Evolutionary conservation across 2,888 invertebrate species (phyloP).

Genomic region (Adineta ricciae): DNA sequence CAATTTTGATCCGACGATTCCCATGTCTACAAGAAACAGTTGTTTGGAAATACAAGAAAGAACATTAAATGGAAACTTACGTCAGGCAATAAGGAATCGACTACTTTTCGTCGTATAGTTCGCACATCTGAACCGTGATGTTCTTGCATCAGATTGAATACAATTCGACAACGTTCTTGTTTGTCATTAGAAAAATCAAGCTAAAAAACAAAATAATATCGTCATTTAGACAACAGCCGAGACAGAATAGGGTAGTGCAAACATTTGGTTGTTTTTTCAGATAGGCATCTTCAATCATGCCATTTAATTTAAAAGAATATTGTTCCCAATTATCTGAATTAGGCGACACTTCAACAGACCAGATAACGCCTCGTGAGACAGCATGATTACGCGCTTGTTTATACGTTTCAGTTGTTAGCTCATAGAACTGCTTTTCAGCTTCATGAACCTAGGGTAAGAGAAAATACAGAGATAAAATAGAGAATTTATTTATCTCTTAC

Average conservation of each 20-base stretch:
- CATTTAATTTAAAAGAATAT: background rate
- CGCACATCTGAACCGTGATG: background rate
- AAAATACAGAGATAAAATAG: too few relatives aligned
- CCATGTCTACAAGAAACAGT: background rate
- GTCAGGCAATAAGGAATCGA: background rate
- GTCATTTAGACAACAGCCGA: too few relatives aligned
- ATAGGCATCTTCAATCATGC: background rate
- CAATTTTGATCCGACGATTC: background rate
- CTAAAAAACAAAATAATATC: background rate
- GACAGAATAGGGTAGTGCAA: background rate
- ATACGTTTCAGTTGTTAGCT: background rate
- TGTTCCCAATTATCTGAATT: background rate
- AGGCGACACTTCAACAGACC: background rate
- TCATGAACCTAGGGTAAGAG: background rate
- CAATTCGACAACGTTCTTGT: background rate
- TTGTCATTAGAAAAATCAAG: background rate
- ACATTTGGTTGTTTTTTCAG: background rate
- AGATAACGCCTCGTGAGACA: background rate
- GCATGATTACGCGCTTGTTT: constrained; percentile 3
- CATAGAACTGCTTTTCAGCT: background rate
- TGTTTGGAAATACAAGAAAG: too few relatives aligned
- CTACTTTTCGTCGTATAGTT: background rate
- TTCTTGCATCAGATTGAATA: background rate
- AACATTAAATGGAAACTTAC: too few relatives aligned
- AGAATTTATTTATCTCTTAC: background rate